Conservation (phyloP, 2,888 invertebrate genomes). For the Hedya salicella region DNA sequence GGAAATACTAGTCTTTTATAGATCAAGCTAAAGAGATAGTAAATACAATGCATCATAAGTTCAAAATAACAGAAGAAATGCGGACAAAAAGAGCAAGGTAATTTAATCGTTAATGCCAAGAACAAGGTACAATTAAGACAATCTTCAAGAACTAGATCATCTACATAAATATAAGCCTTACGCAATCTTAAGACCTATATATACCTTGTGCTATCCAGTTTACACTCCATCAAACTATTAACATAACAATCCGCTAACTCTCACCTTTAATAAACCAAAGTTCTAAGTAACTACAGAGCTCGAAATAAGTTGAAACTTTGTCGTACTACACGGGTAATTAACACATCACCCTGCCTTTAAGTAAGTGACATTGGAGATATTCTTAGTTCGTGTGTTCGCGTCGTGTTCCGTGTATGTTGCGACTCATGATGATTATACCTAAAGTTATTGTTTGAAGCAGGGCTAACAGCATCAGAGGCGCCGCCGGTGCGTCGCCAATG, state of each 20-base stretch:
- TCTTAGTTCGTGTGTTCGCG: constrained; percentile 27
- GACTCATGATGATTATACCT: constrained; percentile 34
- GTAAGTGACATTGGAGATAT: constrained; percentile 35
- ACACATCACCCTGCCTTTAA: constrained; percentile 19
- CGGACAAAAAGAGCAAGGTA: too few species aligned
- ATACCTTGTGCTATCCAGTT: constrained; percentile 19
- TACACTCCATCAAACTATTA: constrained; percentile 21
- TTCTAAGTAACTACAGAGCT: not conserved
- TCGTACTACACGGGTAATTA: constrained; percentile 3
- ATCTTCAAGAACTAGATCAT: constrained; percentile 8
- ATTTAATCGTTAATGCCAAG: too few species aligned
- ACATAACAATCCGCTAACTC: constrained; percentile 12
- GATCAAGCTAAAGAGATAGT: too few species aligned
- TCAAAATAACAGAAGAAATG: too few species aligned
- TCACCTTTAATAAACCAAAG: not conserved
- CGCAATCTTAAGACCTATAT: not conserved
- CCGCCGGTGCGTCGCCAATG: constrained; percentile 56
- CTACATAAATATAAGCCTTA: not conserved
- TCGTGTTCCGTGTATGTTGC: constrained; percentile 23
- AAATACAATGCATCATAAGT: too few species aligned
- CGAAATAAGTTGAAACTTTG: not conserved
- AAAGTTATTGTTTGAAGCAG: constrained; percentile 28
- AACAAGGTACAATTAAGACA: not conserved
- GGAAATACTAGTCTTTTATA: too few species aligned
- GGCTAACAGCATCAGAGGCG: constrained; percentile 56